A percentile compares a stretch with the other conserved stretches of the same genome.
Conservation (phyloP, 2,113 vertebrate species). For the Terrapene triunguis region DNA sequence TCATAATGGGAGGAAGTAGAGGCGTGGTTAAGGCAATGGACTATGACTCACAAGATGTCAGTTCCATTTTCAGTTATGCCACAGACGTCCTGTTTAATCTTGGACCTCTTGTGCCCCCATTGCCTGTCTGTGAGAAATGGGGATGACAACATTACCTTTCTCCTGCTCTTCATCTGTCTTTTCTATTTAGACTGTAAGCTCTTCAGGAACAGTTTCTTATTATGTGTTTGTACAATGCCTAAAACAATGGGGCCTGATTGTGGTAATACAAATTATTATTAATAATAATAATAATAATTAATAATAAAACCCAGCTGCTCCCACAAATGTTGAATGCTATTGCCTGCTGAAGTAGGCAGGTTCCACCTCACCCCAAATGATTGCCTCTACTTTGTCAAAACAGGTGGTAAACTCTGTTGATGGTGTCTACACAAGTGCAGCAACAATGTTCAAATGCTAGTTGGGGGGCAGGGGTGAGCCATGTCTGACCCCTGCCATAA, state of each 20-base stretch:
- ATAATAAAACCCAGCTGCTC: background rate
- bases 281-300: background rate
- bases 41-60: fast-evolving
- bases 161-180: background rate
- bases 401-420: background rate
- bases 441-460: background rate
- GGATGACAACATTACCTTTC: background rate
- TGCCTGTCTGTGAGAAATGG: background rate
- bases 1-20: background rate
- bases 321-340: background rate
- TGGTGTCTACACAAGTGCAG: background rate
- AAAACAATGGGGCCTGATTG: background rate
- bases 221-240: background rate
- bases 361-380: background rate
- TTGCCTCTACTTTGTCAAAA: background rate
- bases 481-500: background rate
- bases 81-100: background rate
- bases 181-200: background rate
- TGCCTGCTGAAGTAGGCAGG: background rate
- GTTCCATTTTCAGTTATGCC: background rate
- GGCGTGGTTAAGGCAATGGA: background rate
- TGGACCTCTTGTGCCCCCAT: background rate
- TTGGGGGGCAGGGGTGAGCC: background rate
- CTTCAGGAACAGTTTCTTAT: background rate
- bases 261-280: background rate